phyloP scores from a whole-genome alignment of 2,113 vertebrate genomes.

The Apodemus sylvaticus region DNA sequence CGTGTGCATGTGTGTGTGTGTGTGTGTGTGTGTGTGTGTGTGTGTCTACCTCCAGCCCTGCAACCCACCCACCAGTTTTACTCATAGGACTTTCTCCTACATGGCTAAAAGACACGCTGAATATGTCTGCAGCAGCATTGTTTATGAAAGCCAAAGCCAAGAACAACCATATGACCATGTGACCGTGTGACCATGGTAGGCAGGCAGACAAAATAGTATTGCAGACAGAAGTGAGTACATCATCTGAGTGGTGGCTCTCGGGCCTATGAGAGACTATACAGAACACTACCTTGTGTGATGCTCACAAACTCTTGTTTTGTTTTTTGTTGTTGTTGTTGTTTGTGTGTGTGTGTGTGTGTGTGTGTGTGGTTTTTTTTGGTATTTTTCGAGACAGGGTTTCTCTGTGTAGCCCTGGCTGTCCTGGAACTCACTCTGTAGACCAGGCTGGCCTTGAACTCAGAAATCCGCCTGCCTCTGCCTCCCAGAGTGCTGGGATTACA shows the following conservation, averaged over 20 bases:
- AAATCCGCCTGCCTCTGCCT: too few relatives aligned
- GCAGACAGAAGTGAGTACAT: accelerated
- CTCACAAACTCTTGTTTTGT: accelerated
- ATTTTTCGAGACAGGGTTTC: too few relatives aligned
- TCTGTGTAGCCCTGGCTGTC: too few relatives aligned
- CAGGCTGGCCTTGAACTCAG: too few relatives aligned
- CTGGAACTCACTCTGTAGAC: too few relatives aligned
- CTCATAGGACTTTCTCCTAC: accelerated
- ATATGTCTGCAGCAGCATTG: neutral
- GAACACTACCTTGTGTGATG: accelerated
- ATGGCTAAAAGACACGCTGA: neutral
- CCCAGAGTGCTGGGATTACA: too few relatives aligned
- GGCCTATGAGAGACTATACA: neutral
- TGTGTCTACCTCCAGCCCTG: too few relatives aligned
- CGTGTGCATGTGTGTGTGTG: neutral
- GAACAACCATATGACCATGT: too few relatives aligned
- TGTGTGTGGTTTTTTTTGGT: too few relatives aligned
- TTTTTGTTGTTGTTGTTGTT: too few relatives aligned
- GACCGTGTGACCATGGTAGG: neutral
- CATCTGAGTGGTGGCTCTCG: neutral
- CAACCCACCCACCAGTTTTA: neutral
- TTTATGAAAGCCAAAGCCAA: neutral
- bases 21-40: neutral
- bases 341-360: too few relatives aligned
- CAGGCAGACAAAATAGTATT: neutral